These are phyloP conservation scores for Spodoptera picta DNA, from an alignment of 2,888 invertebrate species.

Conservation along the genomic window DNA sequence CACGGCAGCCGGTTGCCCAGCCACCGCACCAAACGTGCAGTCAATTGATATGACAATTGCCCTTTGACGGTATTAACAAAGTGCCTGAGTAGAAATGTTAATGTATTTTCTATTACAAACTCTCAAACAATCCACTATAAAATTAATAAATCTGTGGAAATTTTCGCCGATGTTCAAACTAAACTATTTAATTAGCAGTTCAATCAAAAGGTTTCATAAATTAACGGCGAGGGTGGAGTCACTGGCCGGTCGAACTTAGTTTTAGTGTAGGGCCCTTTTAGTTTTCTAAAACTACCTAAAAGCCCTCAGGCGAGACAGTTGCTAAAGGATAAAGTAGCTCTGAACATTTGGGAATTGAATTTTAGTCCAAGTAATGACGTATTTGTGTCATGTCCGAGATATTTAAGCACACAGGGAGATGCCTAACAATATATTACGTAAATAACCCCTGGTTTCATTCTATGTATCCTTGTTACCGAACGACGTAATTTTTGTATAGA, in stretches of 20 bases:
- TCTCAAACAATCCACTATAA: not conserved
- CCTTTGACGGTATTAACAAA: too few relatives aligned
- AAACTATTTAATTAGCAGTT: constrained; percentile 51
- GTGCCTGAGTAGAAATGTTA: too few relatives aligned
- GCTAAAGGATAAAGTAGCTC: constrained; percentile 34
- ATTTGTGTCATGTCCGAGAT: constrained; percentile 14
- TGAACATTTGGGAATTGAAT: constrained; percentile 48
- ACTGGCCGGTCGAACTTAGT: constrained; percentile 38
- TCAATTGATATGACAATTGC: too few relatives aligned
- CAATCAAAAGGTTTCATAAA: constrained; percentile 53
- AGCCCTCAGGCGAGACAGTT: constrained; percentile 36
- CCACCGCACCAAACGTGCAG: too few relatives aligned
- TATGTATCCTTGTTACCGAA: too few relatives aligned
- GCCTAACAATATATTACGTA: not conserved
- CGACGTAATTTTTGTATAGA: too few relatives aligned
- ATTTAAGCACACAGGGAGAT: not conserved
- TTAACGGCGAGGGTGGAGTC: constrained; percentile 24
- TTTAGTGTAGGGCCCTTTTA: constrained; percentile 43
- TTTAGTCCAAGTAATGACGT: constrained; percentile 14
- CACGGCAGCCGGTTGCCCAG: too few relatives aligned
- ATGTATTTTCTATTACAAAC: too few relatives aligned
- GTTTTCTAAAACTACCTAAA: constrained; percentile 38
- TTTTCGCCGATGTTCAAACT: not conserved
- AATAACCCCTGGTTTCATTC: not conserved
- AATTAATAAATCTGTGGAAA: constrained; percentile 7